phyloP scores from a whole-genome alignment of 1,140 invertebrate genomes.

The Aphelinus certus region DNA sequence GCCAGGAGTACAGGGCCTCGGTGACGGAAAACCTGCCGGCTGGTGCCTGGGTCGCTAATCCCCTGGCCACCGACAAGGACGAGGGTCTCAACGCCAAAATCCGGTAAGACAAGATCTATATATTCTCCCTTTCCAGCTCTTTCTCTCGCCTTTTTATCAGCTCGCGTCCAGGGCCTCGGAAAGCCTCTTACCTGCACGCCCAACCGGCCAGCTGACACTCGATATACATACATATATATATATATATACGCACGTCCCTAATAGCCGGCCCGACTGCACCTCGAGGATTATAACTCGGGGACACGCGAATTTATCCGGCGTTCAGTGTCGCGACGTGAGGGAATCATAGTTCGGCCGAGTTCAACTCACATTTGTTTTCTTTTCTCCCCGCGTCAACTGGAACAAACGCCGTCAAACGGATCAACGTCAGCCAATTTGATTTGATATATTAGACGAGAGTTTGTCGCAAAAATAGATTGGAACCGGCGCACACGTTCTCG shows the following conservation, averaged over 20 bases:
- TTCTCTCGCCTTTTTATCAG: too few relatives aligned
- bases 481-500: too few relatives aligned
- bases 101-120: constrained; percentile 62
- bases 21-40: constrained; percentile 81
- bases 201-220: too few relatives aligned
- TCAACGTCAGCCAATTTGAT: background rate
- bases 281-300: too few relatives aligned
- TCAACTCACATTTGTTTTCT: background rate
- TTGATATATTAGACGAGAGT: background rate
- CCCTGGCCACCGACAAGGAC: constrained; percentile 82
- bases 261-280: too few relatives aligned
- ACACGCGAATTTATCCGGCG: too few relatives aligned
- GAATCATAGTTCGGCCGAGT: background rate
- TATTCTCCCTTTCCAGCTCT: too few relatives aligned
- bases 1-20: constrained; percentile 79
- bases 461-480: background rate
- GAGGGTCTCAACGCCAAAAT: constrained; percentile 86
- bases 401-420: background rate
- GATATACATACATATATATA: too few relatives aligned
- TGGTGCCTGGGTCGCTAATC: constrained; percentile 77
- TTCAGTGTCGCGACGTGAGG: too few relatives aligned
- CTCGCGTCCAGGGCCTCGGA: too few relatives aligned
- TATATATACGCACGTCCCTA: too few relatives aligned
- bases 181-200: too few relatives aligned
- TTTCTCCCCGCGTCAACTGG: background rate